A percentile compares a stretch with the other conserved stretches of the same genome.
Evolutionary conservation across 2,113 vertebrate species (phyloP).

Genomic region (Bombycilla garrulus): DNA sequence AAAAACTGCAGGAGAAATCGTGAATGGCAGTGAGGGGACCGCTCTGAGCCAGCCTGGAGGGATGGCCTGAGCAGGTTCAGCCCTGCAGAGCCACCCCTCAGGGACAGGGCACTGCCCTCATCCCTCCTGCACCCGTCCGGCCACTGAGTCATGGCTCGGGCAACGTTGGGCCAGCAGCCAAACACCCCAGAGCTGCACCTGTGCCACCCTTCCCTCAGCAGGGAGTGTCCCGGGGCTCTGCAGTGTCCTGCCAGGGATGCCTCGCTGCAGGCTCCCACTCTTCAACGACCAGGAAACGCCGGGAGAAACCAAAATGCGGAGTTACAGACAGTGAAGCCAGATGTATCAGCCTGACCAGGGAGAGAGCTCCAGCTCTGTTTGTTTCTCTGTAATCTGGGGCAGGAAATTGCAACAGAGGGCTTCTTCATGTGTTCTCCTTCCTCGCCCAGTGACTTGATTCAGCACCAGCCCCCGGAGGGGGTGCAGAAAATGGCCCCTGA

Average conservation of each 20-base stretch:
- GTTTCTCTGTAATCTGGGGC: background rate
- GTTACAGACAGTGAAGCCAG: rapidly evolving
- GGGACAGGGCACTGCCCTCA: background rate
- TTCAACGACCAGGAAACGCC: background rate
- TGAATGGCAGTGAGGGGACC: background rate
- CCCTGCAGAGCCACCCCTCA: background rate
- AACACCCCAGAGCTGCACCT: background rate
- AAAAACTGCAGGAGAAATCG: background rate
- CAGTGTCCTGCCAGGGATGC: background rate
- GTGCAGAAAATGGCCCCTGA: background rate
- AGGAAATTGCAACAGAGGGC: slow-evolving; percentile 47
- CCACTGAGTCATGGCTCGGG: rapidly evolving
- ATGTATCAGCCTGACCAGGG: rapidly evolving
- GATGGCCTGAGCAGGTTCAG: background rate
- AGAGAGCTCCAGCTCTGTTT: background rate
- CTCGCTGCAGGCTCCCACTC: background rate
- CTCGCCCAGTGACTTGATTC: background rate
- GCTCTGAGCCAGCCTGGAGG: background rate
- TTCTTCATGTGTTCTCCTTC: background rate
- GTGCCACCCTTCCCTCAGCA: background rate
- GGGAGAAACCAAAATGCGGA: rapidly evolving
- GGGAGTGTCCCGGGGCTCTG: background rate
- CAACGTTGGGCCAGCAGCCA: background rate
- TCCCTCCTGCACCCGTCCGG: background rate
- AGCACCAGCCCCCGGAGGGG: background rate